These are phyloP conservation scores for Etheostoma cragini DNA, from an alignment of 2,113 vertebrate genomes.

Conservation along the genomic window DNA sequence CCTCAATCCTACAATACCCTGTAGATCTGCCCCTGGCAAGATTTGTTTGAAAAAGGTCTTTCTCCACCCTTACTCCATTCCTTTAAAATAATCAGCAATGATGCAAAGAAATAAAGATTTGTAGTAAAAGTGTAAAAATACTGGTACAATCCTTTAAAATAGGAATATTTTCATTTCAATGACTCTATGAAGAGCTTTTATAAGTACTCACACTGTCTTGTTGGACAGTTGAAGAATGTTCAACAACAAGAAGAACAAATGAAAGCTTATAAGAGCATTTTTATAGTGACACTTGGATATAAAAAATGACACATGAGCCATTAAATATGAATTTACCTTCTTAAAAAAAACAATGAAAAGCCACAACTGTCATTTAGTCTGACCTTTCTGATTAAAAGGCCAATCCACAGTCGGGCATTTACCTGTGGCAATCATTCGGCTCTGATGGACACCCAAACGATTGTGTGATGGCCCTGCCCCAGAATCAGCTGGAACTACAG, in stretches of 20 bases:
- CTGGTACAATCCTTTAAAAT: neutral
- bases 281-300: slow-evolving; percentile 49
- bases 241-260: slow-evolving; percentile 47
- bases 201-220: slow-evolving; percentile 39
- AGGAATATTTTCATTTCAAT: neutral
- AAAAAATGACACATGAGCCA: slow-evolving; percentile 32
- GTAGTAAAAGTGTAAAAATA: neutral
- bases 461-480: too few relatives aligned
- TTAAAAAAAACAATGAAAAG: slow-evolving; percentile 64
- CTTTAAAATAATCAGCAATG: neutral
- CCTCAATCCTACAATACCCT: too few relatives aligned
- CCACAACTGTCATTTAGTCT: slow-evolving; percentile 35
- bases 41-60: too few relatives aligned
- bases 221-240: slow-evolving; percentile 38
- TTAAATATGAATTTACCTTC: slow-evolving; percentile 54
- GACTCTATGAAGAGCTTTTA: slow-evolving; percentile 26
- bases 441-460: neutral
- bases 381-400: slow-evolving; percentile 57
- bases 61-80: too few relatives aligned
- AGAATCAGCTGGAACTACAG: too few relatives aligned
- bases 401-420: slow-evolving; percentile 48
- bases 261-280: slow-evolving; percentile 64
- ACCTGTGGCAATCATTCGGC: slow-evolving; percentile 16
- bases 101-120: neutral
- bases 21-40: too few relatives aligned